phyloP scores from a whole-genome alignment of 1,140 invertebrate genomes.

The Drosophila pallidifrons region DNA sequence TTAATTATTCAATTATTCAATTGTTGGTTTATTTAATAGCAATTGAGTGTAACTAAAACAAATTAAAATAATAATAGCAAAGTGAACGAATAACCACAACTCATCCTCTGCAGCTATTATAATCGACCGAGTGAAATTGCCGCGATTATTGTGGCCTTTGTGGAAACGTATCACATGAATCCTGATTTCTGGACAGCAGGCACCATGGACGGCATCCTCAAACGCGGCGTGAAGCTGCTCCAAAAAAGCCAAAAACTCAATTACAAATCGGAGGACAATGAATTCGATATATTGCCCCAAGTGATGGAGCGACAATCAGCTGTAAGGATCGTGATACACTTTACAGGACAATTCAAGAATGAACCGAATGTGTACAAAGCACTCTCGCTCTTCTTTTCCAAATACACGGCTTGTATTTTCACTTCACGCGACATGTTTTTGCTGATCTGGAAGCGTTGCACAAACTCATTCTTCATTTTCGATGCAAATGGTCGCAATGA shows the following conservation, averaged over 20 bases:
- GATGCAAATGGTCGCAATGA: constrained; percentile 78
- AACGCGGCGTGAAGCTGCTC: constrained; percentile 63
- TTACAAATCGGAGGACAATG: constrained; percentile 59
- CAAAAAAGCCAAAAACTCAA: constrained; percentile 55
- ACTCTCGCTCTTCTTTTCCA: constrained; percentile 68
- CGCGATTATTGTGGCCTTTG: constrained; percentile 70
- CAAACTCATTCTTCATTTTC: constrained; percentile 76
- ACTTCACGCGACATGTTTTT: constrained; percentile 67
- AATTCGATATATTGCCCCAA: constrained; percentile 79
- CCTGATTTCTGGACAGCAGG: constrained; percentile 76
- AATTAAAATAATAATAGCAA: no score
- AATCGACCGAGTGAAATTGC: constrained; percentile 71
- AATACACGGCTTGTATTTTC: constrained; percentile 76
- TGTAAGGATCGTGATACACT: constrained; percentile 66
- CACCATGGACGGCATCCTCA: constrained; percentile 75
- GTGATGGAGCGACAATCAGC: constrained; percentile 60
- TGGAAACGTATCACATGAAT: constrained; percentile 76
- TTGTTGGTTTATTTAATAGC: no score
- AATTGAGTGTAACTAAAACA: no score
- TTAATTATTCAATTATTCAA: no score
- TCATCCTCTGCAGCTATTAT: constrained; percentile 44
- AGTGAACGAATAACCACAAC: no score
- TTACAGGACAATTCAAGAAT: constrained; percentile 60
- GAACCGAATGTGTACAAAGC: constrained; percentile 81
- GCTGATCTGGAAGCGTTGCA: constrained; percentile 80